Conservation (phyloP, 2,888 invertebrate genomes). For the Diabrotica balteata region DNA sequence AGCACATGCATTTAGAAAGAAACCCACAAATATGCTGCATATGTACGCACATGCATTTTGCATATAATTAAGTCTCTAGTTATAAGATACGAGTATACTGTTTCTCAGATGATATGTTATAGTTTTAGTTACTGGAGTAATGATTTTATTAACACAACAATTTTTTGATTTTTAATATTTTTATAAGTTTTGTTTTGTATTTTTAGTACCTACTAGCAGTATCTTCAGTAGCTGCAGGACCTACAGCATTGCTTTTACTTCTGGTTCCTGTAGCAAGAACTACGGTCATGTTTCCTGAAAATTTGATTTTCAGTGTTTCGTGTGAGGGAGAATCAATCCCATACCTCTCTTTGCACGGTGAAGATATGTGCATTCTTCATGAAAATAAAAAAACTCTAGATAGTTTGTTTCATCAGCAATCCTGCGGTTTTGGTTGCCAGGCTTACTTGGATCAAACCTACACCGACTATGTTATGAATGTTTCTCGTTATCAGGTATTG, state of each 20-base stretch:
- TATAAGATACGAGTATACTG: no score
- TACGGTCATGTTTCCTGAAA: conserved; percentile 70
- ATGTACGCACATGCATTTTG: no score
- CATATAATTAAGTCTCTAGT: no score
- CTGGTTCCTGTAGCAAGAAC: conserved; percentile 76
- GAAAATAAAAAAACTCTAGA: conserved; percentile 51
- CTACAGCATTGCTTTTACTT: conserved; percentile 71
- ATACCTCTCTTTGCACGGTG: conserved; percentile 59
- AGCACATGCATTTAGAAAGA: no score
- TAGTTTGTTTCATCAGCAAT: conserved; percentile 62
- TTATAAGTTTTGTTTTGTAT: not conserved
- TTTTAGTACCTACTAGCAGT: conserved; percentile 63
- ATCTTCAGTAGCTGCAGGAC: conserved; percentile 73
- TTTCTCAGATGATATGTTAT: no score
- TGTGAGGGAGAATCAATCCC: conserved; percentile 58
- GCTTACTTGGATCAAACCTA: conserved; percentile 61
- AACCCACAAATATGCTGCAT: no score
- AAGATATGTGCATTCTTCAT: conserved; percentile 62
- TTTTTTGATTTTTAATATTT: no score
- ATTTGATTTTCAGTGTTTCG: conserved; percentile 66
- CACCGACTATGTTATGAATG: conserved; percentile 60
- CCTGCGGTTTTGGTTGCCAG: conserved; percentile 70
- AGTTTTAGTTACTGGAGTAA: no score
- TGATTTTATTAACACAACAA: no score
- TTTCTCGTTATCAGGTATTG: conserved; percentile 66